Conservation (phyloP, 2,888 invertebrate genomes). For the Eremobia ochroleuca region DNA sequence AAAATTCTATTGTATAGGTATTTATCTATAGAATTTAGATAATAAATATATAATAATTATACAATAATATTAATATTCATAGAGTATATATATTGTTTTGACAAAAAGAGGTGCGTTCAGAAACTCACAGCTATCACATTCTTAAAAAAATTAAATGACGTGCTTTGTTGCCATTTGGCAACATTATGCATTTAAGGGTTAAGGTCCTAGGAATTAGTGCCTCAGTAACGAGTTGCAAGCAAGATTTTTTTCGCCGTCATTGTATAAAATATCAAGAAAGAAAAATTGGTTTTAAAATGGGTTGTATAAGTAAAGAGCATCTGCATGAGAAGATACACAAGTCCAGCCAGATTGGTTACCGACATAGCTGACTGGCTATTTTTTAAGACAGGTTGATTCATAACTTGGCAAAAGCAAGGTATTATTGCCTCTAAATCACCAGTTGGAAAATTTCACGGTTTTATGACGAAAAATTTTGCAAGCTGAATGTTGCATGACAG, state of each 20-base stretch:
- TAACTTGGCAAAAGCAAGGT: background rate
- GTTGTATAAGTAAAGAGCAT: background rate
- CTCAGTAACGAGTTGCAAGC: background rate
- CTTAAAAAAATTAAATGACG: too few relatives aligned
- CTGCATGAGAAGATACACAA: background rate
- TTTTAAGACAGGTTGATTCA: background rate
- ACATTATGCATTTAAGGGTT: too few relatives aligned
- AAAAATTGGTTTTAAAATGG: background rate
- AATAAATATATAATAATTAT: too few relatives aligned
- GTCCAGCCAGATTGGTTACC: background rate
- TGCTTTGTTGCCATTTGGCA: too few relatives aligned
- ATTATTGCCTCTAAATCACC: background rate
- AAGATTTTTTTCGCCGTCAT: background rate
- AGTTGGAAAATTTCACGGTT: background rate
- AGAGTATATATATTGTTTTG: too few relatives aligned
- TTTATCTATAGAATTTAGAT: too few relatives aligned
- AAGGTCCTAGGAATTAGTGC: background rate
- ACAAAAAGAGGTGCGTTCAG: too few relatives aligned
- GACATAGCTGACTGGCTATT: background rate
- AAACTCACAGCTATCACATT: too few relatives aligned
- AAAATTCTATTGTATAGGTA: too few relatives aligned
- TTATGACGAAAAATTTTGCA: background rate
- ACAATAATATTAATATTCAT: too few relatives aligned
- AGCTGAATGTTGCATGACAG: background rate
- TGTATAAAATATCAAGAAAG: background rate